Conservation (phyloP, 1,140 invertebrate species). For the Oreohelix idahoensis region DNA sequence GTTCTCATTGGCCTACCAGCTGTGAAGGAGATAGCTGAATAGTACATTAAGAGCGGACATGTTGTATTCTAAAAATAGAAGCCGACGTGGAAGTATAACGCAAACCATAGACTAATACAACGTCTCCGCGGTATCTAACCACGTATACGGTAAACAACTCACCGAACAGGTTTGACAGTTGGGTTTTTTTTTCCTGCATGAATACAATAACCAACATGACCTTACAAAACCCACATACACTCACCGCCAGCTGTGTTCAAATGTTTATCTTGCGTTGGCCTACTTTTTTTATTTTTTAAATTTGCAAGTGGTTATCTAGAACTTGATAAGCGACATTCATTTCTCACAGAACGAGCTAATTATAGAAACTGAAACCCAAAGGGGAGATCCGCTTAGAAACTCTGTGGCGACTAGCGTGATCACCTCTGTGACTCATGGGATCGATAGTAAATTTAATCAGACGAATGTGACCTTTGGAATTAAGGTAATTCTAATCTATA, state of each 20-base stretch:
- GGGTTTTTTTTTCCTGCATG: background rate
- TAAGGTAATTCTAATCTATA: background rate
- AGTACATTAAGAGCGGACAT: background rate
- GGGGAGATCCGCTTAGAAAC: background rate
- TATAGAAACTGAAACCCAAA: background rate
- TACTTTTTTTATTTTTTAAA: background rate
- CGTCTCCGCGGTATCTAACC: background rate
- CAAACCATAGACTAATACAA: too few species aligned
- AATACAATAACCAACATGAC: background rate
- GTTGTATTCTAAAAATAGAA: background rate
- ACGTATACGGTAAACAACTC: background rate
- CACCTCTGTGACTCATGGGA: background rate
- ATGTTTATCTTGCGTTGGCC: background rate
- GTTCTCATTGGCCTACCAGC: background rate
- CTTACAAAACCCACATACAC: background rate
- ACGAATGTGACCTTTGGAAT: background rate
- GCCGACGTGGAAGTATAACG: background rate
- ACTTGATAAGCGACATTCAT: background rate
- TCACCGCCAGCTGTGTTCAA: background rate
- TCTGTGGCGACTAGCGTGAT: background rate
- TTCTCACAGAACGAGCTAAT: background rate
- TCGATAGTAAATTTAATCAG: background rate
- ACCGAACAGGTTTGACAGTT: background rate
- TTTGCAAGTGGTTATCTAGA: background rate
- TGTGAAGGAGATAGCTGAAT: background rate